Evolutionary conservation across 2,113 vertebrate species (phyloP), one percentile per base, ranked within the genome.

Genomic region (Boulengeromyrus knoepffleri): DNA sequence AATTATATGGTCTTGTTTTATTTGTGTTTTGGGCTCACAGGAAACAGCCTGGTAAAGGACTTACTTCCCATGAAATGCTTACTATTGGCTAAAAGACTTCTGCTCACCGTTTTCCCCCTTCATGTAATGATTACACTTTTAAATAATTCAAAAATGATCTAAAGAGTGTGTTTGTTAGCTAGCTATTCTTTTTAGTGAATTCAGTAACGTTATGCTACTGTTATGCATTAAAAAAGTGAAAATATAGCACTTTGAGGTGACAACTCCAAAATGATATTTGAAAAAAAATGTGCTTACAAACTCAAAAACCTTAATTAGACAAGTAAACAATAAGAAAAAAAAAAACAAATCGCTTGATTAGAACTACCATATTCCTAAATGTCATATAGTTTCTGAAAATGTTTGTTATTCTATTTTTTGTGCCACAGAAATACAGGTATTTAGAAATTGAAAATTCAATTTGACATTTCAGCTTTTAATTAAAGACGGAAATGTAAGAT

Each of bases 21-120:
- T 74, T 47, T 47, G 91, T 92, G 91, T 92, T 92, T 50, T 90
- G 92, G 93, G 62, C 94, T 77, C 88, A 92, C 91, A 94, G 94
- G 91, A 93, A 93, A 90, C 89, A 47, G n/a, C 91, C 92, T 92
- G 92, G 47, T 58, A 85, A 91, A 89, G 91, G 85, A 90, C 12
- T 80, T n/a, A 90, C 92, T 95, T 96, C 94, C 94, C 92, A 91
- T 94, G 85, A 96, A 93, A 93, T 95, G 93, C 94, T 83, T 66
- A 91, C 89, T 91, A 85, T 92, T 91, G 0, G 0, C 39, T 52
- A 85, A 0, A 0, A 92, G 94, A 95, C 93, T 94, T 88, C 86
- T 90, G 90, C 91, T 94, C 92, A 93, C 93, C 93, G 91, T 93
- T 89, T 47, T 58, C 87, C 93, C 92, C 93, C 92, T 92, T 90